These are phyloP conservation scores for Diarsia mendica DNA, from an alignment of 2,888 invertebrate genomes.

Conservation along the genomic window DNA sequence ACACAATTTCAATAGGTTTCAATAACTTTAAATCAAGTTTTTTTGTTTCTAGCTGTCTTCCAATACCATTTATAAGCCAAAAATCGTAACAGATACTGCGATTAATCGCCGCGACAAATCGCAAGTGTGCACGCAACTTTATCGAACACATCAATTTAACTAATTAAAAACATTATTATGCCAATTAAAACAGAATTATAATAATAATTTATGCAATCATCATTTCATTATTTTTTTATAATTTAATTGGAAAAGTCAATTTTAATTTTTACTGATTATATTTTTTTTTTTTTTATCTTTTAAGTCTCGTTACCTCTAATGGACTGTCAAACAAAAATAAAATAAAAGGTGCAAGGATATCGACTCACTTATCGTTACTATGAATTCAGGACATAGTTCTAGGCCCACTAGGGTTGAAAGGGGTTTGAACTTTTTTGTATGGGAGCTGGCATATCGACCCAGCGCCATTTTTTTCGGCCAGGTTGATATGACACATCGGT, in stretches of 20 bases:
- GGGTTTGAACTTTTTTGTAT: too few relatives aligned
- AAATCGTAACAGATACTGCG: slow-evolving; percentile 15
- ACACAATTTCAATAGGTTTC: not conserved
- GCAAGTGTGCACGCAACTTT: slow-evolving; percentile 43
- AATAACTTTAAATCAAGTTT: slow-evolving; percentile 6
- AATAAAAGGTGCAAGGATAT: not conserved
- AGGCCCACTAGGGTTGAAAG: not conserved
- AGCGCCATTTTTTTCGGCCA: too few relatives aligned
- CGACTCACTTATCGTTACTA: too few relatives aligned
- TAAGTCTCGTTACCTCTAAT: slow-evolving; percentile 43
- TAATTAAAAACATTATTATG: slow-evolving; percentile 59
- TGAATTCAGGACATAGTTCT: not conserved
- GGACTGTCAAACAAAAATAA: slow-evolving; percentile 45
- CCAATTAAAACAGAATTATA: slow-evolving; percentile 57
- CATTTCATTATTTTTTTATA: slow-evolving; percentile 53
- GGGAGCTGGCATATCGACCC: too few relatives aligned
- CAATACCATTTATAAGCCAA: not conserved
- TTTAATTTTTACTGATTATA: slow-evolving; percentile 32
- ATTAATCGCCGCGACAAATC: slow-evolving; percentile 45
- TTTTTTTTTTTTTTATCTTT: slow-evolving; percentile 19
- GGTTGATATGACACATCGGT: too few relatives aligned
- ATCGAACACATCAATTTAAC: slow-evolving; percentile 33
- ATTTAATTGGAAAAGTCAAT: slow-evolving; percentile 57
- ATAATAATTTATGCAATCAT: slow-evolving; percentile 47
- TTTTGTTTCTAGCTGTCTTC: not conserved